Conservation (phyloP, 30 jellyfish, hydroid and myxozoan genomes). For the Hydra vulgaris region DNA sequence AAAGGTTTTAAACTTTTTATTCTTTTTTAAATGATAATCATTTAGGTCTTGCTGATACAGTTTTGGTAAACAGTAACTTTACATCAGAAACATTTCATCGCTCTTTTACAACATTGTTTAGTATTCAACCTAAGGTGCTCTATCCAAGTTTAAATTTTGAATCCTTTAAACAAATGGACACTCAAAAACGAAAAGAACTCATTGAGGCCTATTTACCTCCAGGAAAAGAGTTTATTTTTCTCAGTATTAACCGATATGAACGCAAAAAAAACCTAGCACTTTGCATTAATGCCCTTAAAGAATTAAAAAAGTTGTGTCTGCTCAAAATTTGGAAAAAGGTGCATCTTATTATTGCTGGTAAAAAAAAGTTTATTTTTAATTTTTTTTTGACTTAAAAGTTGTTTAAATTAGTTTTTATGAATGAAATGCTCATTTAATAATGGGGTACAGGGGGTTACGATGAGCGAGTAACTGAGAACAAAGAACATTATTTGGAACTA, state of each 20-base stretch:
- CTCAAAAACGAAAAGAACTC: slow-evolving; percentile 17
- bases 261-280: slow-evolving; percentile 70
- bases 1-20: too few relatives aligned
- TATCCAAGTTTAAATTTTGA: slow-evolving; percentile 62
- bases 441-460: slow-evolving; percentile 99
- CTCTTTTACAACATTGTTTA: slow-evolving; percentile 40
- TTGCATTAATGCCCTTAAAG: slow-evolving; percentile 58
- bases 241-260: slow-evolving; percentile 81
- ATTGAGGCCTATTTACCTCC: slow-evolving; percentile 53
- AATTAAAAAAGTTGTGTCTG: slow-evolving; percentile 28
- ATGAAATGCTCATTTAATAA: too few relatives aligned
- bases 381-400: background rate
- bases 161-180: background rate
- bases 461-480: slow-evolving; percentile 73
- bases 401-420: background rate
- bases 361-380: background rate
- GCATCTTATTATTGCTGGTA: slow-evolving; percentile 80
- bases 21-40: background rate
- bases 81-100: slow-evolving; percentile 65
- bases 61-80: slow-evolving; percentile 79
- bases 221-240: slow-evolving; percentile 28
- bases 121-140: slow-evolving; percentile 38
- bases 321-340: slow-evolving; percentile 44
- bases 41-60: slow-evolving; percentile 77
- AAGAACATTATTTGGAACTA: slow-evolving; percentile 67